phyloP scores from a whole-genome alignment of 2,113 vertebrate genomes.

The Notothenia rossii region DNA sequence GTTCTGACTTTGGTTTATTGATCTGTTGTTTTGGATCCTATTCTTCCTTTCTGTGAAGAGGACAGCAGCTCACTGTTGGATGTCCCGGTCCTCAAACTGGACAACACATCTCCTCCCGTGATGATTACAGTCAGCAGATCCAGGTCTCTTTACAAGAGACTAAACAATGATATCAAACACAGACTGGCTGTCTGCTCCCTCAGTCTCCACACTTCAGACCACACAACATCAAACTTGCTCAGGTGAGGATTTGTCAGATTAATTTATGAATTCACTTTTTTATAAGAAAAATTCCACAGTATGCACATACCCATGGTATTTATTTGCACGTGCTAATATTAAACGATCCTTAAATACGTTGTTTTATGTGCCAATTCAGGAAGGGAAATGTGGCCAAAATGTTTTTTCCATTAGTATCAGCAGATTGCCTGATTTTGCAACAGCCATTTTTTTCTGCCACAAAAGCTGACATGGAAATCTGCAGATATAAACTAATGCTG shows the following conservation, averaged over 20 bases:
- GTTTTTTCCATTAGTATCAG: no score
- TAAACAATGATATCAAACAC: slow-evolving; percentile 48
- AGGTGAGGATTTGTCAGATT: slow-evolving; percentile 81
- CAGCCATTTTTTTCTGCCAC: neutral
- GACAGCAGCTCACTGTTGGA: slow-evolving; percentile 15
- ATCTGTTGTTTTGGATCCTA: slow-evolving; percentile 13
- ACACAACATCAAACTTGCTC: slow-evolving; percentile 80
- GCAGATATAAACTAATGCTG: neutral
- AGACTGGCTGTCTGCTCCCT: slow-evolving; percentile 31
- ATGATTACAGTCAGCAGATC: slow-evolving; percentile 63
- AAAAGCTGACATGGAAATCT: neutral
- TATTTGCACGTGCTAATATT: neutral
- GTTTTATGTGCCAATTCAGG: neutral
- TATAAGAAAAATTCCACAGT: neutral
- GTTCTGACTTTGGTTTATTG: slow-evolving; percentile 4
- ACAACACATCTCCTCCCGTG: slow-evolving; percentile 18
- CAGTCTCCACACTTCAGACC: slow-evolving; percentile 22
- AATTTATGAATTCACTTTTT: neutral
- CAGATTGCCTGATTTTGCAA: neutral
- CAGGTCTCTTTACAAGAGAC: slow-evolving; percentile 66
- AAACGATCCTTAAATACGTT: neutral
- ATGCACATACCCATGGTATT: neutral
- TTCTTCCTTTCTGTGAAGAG: slow-evolving; percentile 16
- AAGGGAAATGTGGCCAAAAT: no score
- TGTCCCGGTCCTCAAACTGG: neutral